Conservation (phyloP, 2,797 vertebrate genomes). For the Bucorvus abyssinicus region DNA sequence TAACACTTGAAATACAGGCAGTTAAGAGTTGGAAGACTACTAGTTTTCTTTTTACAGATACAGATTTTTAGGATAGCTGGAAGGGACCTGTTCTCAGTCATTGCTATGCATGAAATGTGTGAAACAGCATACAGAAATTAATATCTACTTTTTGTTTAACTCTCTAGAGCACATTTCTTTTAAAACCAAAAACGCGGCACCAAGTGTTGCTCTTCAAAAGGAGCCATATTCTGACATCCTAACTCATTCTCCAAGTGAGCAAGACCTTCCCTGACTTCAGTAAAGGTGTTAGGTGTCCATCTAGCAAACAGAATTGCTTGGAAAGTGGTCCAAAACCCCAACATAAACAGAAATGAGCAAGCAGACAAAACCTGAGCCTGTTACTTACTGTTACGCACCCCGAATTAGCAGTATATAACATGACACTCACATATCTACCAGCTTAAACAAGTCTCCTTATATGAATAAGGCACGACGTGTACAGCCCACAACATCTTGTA, state of each 20-base stretch:
- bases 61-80: not conserved
- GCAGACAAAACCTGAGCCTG: not conserved
- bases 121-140: not conserved
- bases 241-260: not conserved
- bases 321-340: not conserved
- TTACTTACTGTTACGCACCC: not conserved
- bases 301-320: not conserved
- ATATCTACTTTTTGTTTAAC: not conserved
- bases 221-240: not conserved
- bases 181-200: not conserved
- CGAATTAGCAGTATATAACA: not conserved
- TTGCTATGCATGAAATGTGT: not conserved
- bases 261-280: not conserved
- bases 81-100: not conserved
- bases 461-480: not conserved
- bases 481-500: not conserved
- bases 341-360: not conserved
- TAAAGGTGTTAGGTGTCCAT: not conserved
- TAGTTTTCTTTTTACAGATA: not conserved
- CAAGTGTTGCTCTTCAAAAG: not conserved
- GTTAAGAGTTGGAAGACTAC: not conserved
- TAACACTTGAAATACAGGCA: not conserved
- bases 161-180: not conserved
- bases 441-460: not conserved
- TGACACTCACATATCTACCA: not conserved